Conservation (phyloP, 2,888 invertebrate species). For the Galerucella pusilla region DNA sequence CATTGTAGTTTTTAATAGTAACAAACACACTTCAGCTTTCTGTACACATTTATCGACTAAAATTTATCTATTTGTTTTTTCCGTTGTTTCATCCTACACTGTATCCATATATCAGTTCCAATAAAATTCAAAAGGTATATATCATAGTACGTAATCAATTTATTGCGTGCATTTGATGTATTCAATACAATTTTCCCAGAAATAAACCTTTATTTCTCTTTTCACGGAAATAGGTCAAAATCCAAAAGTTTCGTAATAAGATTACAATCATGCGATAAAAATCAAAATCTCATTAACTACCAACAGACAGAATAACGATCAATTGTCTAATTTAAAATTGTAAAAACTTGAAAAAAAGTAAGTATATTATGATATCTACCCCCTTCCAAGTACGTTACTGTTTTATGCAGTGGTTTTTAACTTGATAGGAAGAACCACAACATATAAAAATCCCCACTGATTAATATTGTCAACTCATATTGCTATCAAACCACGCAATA, state of each 20-base stretch:
- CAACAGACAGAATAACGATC: neutral
- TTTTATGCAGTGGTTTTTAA: neutral
- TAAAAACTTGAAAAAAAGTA: too few relatives aligned
- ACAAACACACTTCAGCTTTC: neutral
- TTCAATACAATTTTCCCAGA: conserved; percentile 38
- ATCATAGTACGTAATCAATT: conserved; percentile 26
- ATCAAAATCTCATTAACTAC: conserved; percentile 2
- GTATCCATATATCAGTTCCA: neutral
- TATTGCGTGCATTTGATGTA: conserved; percentile 43
- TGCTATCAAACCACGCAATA: conserved; percentile 14
- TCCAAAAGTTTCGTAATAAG: conserved; percentile 40
- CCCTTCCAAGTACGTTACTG: neutral
- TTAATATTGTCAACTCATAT: conserved; percentile 16
- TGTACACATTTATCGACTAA: neutral
- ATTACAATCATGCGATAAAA: conserved; percentile 29
- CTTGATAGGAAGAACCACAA: conserved; percentile 16
- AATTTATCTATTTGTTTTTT: neutral
- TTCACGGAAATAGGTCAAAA: conserved; percentile 39
- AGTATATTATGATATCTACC: too few relatives aligned
- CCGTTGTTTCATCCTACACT: neutral
- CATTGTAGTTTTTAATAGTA: neutral
- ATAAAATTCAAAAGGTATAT: neutral
- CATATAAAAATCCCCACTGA: conserved; percentile 7
- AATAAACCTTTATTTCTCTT: conserved; percentile 36
- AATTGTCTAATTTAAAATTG: neutral